Conservation (phyloP, 2,888 invertebrate genomes). For the Villa cingulata region DNA sequence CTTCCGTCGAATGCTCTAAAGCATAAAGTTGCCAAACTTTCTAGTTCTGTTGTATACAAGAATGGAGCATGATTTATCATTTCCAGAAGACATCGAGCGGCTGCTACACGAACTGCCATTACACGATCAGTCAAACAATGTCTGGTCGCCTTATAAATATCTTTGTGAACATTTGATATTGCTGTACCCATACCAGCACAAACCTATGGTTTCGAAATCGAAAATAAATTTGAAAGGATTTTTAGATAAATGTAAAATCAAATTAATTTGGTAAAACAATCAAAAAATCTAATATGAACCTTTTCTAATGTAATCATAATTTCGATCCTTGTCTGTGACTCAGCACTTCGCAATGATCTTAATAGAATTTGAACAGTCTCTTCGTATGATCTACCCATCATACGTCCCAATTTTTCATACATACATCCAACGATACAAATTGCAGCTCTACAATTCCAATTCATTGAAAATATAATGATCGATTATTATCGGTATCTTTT, state of each 20-base stretch:
- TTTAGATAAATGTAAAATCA: not conserved
- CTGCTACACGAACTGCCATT: conserved; percentile 83
- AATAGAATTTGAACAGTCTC: conserved; percentile 90
- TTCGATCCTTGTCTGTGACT: conserved; percentile 91
- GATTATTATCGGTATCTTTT: too few relatives aligned
- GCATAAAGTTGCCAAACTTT: conserved; percentile 81
- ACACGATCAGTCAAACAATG: conserved; percentile 82
- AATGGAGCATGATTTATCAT: conserved; percentile 78
- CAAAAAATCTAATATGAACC: conserved; percentile 37
- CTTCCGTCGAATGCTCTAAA: conserved; percentile 84
- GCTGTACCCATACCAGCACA: conserved; percentile 92
- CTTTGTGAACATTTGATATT: conserved; percentile 70
- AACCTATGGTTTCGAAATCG: too few relatives aligned
- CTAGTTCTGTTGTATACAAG: conserved; percentile 77
- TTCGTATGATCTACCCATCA: conserved; percentile 98
- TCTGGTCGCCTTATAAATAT: conserved; percentile 82
- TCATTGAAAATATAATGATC: too few relatives aligned
- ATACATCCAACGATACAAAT: conserved; percentile 91
- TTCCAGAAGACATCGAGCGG: conserved; percentile 79
- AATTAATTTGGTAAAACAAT: not conserved
- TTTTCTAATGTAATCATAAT: conserved; percentile 95
- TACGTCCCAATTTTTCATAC: conserved; percentile 94
- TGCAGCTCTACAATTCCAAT: conserved; percentile 79
- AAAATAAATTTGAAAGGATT: too few relatives aligned
- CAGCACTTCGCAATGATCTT: conserved; percentile 80